Evolutionary conservation across 2,888 invertebrate species (phyloP).

Genomic region (Athalia rosae): DNA sequence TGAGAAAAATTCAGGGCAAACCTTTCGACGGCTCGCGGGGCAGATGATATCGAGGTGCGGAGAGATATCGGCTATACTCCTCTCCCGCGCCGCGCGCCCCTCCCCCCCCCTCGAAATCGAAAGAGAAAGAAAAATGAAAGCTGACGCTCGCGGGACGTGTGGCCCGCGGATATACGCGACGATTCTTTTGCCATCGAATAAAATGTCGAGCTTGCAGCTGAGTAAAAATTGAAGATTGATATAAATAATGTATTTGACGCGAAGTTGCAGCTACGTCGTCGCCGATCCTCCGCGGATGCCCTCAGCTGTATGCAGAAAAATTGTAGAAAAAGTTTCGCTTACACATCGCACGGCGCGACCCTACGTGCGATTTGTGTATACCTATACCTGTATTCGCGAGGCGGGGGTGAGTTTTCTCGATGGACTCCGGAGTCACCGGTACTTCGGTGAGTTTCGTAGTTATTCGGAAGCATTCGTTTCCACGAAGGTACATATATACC

Average conservation of each 20-base stretch:
- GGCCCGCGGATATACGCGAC: neutral
- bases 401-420: slow-evolving; percentile 7
- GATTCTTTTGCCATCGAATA: no score
- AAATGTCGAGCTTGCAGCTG: no score
- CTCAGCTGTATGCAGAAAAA: no score
- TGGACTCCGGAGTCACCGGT: neutral
- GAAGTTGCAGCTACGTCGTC: no score
- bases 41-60: neutral
- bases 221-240: no score
- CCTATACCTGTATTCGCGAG: neutral
- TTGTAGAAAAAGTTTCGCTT: no score
- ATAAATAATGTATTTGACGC: no score
- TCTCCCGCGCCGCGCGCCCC: no score
- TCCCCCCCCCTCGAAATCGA: neutral
- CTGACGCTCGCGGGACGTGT: neutral
- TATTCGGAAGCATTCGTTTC: slow-evolving; percentile 9
- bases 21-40: neutral
- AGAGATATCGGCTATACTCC: neutral
- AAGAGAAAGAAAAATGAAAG: neutral
- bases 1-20: neutral
- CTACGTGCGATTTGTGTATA: no score
- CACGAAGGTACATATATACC: neutral
- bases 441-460: slow-evolving; percentile 3
- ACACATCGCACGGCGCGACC: no score
- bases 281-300: no score